These are phyloP conservation scores for Drosophila equinoxialis DNA, from an alignment of 1,140 invertebrate genomes.

Conservation along the genomic window DNA sequence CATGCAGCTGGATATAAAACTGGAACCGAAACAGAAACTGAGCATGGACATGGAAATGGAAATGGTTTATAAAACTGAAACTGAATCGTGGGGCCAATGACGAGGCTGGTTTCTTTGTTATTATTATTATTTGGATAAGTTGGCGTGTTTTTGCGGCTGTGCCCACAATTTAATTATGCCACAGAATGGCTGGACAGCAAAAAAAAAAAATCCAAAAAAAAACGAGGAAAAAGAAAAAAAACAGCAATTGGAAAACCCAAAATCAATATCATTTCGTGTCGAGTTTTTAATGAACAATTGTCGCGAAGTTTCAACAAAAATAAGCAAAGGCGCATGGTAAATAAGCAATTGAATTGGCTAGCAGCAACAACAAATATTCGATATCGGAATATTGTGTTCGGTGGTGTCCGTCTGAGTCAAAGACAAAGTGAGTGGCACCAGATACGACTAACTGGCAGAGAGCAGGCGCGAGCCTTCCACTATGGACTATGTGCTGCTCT, in stretches of 20 bases:
- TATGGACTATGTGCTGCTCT: slow-evolving; percentile 27
- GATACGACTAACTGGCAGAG: slow-evolving; percentile 31
- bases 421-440: slow-evolving; percentile 42
- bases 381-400: slow-evolving; percentile 20
- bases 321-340: slow-evolving; percentile 44
- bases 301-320: slow-evolving; percentile 37
- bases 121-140: slow-evolving; percentile 72
- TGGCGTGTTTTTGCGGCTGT: slow-evolving; percentile 50
- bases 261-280: slow-evolving; percentile 70
- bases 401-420: background rate
- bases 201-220: no score
- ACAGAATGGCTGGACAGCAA: slow-evolving; percentile 38
- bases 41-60: slow-evolving; percentile 14
- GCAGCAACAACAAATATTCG: slow-evolving; percentile 21
- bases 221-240: no score
- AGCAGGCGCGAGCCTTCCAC: slow-evolving; percentile 34
- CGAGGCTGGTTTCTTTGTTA: slow-evolving; percentile 58
- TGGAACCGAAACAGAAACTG: slow-evolving; percentile 23
- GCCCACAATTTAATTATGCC: slow-evolving; percentile 70
- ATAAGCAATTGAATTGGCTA: slow-evolving; percentile 59
- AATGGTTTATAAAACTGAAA: slow-evolving; percentile 6
- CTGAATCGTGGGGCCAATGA: slow-evolving; percentile 23
- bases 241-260: slow-evolving; percentile 32
- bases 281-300: slow-evolving; percentile 67
- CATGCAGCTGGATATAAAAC: slow-evolving; percentile 47